Base-by-base conservation (phyloP, 2,888 invertebrate species). In the Adineta ricciae region DNA sequence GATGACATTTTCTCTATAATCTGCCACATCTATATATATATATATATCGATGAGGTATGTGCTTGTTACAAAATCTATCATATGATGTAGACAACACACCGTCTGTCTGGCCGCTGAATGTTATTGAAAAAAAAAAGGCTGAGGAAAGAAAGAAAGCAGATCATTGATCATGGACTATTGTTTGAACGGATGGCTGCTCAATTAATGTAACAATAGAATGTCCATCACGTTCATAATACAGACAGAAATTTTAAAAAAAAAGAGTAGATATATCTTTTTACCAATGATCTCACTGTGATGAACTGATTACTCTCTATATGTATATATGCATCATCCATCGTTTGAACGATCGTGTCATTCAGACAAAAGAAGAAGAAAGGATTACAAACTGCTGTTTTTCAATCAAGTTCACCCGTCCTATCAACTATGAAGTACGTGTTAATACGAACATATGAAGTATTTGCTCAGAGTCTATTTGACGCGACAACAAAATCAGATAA, bases 61-160 rank as follows among this genome's bases (percentile, higher is more conserved):
- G 64, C 64, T 64, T 32, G 64, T 64, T 64, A 64, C 32, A 64
- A 64, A 64, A 64, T 64, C 64, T 64, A 64, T 27, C 64, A 32
- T 64, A 64, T 64, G 32, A 64, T 64, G 64, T 19, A 64, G 64
- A 64, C 64, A 64, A 64, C 64, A 64, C 64, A 64, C 46, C 46
- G 19, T 64, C 64, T 64, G 64, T 64, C 64, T 64, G 64, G 64
- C 16, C 32, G 32, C 27, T 64, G 64, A 19, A 64, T 64, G 64
- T 64, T 64, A 64, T 64, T 64, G 64, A 64, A 27, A 64, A 64
- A 64, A 64, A 64, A 16, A 32, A 5, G 11, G n/a, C 5, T 46
- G 46, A 46, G 27, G 27, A n/a, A 50, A 50, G 64, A 64, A 64
- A 32, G 16, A 64, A 64, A 64, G 27, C 64, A 64, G 14, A 64